phyloP scores from a whole-genome alignment of 2,113 vertebrate species.

The Strix aluco region DNA sequence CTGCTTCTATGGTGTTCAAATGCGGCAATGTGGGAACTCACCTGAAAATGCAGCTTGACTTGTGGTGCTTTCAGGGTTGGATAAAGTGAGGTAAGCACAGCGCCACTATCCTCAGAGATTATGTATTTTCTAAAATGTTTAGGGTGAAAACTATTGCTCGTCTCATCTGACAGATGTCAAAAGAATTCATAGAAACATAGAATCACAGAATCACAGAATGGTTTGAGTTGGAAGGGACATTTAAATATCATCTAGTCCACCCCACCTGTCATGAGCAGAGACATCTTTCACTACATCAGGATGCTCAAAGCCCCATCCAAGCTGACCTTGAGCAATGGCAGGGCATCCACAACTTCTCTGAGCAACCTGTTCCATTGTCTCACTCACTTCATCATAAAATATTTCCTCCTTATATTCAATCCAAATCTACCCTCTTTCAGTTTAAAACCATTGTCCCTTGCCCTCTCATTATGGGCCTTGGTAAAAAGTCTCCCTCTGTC shows the following conservation, averaged over 20 bases:
- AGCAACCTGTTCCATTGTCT: neutral
- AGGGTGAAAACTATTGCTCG: neutral
- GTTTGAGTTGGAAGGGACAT: neutral
- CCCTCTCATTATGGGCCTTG: neutral
- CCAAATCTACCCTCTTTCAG: neutral
- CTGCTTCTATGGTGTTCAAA: neutral
- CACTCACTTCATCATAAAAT: neutral
- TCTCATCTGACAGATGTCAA: neutral
- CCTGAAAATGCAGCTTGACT: neutral
- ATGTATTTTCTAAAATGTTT: neutral
- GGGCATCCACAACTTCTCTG: neutral
- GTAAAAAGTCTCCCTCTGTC: neutral
- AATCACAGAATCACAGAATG: neutral
- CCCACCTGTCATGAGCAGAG: fast-evolving
- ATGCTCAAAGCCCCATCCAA: neutral
- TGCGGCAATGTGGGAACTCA: no score
- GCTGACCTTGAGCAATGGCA: neutral
- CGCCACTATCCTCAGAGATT: neutral
- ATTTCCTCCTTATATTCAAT: neutral
- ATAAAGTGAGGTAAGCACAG: neutral
- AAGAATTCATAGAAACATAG: neutral
- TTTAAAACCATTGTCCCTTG: neutral
- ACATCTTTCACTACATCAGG: neutral
- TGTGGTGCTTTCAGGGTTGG: neutral
- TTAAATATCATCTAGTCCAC: neutral